A percentile compares a stretch with the other conserved stretches of the same genome.
Conservation (phyloP, 2,797 vertebrate species). For the Nothura maculosa region DNA sequence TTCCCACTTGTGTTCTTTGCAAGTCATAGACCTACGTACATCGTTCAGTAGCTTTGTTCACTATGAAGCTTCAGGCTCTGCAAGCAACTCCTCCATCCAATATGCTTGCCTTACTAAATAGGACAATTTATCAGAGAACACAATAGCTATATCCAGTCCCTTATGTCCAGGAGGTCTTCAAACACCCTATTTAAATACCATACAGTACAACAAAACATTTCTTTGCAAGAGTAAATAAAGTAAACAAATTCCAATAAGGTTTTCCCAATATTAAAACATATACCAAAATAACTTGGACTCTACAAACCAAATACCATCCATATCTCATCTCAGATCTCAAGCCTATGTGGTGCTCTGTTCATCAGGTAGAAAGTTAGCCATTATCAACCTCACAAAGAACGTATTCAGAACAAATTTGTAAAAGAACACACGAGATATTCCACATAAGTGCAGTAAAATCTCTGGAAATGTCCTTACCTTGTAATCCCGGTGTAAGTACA, state of each 20-base stretch:
- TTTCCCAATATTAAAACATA: not conserved
- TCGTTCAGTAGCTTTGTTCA: not conserved
- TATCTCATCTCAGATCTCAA: not conserved
- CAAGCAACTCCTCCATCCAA: not conserved
- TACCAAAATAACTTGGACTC: not conserved
- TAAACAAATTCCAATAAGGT: not conserved
- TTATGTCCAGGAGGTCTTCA: not conserved
- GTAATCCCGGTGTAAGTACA: not conserved
- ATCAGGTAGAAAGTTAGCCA: not conserved
- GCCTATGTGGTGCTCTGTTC: not conserved
- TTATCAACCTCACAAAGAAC: not conserved
- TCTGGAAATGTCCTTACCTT: not conserved
- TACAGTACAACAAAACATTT: not conserved
- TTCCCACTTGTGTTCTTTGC: not conserved
- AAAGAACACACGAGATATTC: not conserved
- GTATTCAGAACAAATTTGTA: fast-evolving
- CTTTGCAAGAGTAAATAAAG: not conserved
- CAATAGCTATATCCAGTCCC: not conserved
- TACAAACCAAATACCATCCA: not conserved
- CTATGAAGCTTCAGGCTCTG: not conserved
- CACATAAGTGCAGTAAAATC: not conserved
- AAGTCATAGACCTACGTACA: fast-evolving
- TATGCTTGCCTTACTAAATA: not conserved
- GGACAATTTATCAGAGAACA: not conserved
- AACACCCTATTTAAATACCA: not conserved